Evolutionary conservation across 2,797 vertebrate genomes (phyloP).

Genomic region (Protonibea diacanthus): DNA sequence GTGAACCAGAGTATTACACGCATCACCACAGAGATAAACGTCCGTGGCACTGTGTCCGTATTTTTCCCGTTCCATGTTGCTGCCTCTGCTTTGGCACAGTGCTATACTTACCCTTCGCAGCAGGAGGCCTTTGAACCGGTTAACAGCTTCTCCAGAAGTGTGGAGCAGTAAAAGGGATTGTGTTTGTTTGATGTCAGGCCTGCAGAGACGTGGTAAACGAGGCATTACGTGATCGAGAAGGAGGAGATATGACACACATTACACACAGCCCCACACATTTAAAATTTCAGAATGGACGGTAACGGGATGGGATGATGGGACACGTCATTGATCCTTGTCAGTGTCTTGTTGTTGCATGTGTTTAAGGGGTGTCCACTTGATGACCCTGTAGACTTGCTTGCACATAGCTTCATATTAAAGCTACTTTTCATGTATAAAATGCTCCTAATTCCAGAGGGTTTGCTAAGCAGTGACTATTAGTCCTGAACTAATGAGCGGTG

Average conservation of each 20-base stretch:
- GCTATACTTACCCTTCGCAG: constrained; percentile 11
- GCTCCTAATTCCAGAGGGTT: no score
- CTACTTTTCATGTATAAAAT: no score
- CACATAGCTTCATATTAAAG: no score
- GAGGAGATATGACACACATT: background rate
- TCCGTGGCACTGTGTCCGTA: background rate
- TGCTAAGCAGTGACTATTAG: no score
- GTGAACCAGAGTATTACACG: background rate
- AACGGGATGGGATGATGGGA: no score
- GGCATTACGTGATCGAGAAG: constrained; percentile 9
- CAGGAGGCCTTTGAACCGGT: constrained; percentile 44
- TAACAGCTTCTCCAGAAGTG: constrained; percentile 31
- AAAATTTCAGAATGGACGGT: no score
- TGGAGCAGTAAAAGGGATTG: constrained; percentile 22
- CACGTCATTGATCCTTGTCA: no score
- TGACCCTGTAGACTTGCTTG: no score
- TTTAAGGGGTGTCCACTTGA: no score
- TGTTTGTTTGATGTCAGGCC: constrained; percentile 46
- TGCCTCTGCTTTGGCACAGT: constrained; percentile 12
- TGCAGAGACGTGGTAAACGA: constrained; percentile 24
- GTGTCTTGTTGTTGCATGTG: no score
- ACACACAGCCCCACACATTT: no score
- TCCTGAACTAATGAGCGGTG: no score
- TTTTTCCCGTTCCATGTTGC: background rate
- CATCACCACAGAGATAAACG: background rate